Evolutionary conservation across 2,888 invertebrate species (phyloP).

Genomic region (Empis stercorea): DNA sequence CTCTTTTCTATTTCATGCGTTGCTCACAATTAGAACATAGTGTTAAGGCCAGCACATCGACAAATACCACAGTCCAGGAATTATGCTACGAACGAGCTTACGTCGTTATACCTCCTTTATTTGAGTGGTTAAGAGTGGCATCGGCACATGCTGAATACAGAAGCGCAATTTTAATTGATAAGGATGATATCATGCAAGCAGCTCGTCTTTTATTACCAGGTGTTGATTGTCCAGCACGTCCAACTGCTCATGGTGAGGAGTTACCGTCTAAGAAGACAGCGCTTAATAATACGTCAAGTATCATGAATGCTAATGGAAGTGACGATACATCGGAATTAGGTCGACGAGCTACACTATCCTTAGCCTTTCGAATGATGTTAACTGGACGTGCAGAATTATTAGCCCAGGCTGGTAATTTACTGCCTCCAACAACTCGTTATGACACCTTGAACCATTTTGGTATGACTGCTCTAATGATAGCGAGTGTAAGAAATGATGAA

Average conservation of each 20-base stretch:
- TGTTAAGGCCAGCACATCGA: constrained; percentile 36
- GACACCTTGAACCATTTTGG: constrained; percentile 70
- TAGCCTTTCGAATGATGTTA: constrained; percentile 69
- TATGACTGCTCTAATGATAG: constrained; percentile 71
- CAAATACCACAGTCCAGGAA: constrained; percentile 43
- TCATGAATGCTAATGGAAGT: constrained; percentile 18
- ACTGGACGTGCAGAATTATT: constrained; percentile 70
- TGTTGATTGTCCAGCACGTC: constrained; percentile 75
- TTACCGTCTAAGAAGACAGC: constrained; percentile 34
- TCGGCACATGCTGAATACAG: constrained; percentile 73
- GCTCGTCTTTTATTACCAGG: constrained; percentile 74
- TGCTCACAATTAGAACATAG: constrained; percentile 73
- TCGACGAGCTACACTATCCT: constrained; percentile 50
- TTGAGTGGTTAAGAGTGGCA: constrained; percentile 81
- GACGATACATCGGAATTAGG: constrained; percentile 43
- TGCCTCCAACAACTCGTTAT: constrained; percentile 56
- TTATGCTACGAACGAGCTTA: constrained; percentile 79
- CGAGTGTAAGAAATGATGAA: constrained; percentile 68
- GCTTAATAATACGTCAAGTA: constrained; percentile 17
- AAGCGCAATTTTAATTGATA: constrained; percentile 62
- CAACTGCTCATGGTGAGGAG: constrained; percentile 47
- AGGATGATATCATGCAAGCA: constrained; percentile 80
- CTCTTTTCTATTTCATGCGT: constrained; percentile 83
- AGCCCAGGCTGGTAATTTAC: constrained; percentile 58
- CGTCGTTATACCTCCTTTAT: constrained; percentile 74